phyloP scores from a whole-genome alignment of 1,140 invertebrate species.

The Drosophila repleta region DNA sequence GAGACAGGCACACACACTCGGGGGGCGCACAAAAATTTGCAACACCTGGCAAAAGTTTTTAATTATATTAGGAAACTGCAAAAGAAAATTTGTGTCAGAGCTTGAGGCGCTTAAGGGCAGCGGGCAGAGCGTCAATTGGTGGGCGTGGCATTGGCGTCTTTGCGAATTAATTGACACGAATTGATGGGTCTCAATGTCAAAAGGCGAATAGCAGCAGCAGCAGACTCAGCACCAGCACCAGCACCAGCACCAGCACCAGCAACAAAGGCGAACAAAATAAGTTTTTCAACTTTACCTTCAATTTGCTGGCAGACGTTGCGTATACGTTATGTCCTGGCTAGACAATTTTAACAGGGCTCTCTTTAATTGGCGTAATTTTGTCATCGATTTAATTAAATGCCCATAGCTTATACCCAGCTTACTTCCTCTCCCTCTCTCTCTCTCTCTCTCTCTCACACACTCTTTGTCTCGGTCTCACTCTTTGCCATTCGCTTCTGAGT shows the following conservation, averaged over 20 bases:
- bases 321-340: constrained; percentile 59
- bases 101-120: constrained; percentile 15
- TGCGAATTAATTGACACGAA: constrained; percentile 81
- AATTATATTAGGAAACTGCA: constrained; percentile 75
- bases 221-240: background rate
- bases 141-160: constrained; percentile 60
- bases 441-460: constrained; percentile 7
- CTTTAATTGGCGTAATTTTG: constrained; percentile 82
- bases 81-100: constrained; percentile 66
- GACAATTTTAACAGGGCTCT: constrained; percentile 70
- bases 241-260: constrained; percentile 1
- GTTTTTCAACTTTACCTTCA: constrained; percentile 74
- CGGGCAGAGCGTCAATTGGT: constrained; percentile 8
- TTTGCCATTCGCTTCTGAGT: constrained; percentile 1
- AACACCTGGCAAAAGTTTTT: constrained; percentile 82
- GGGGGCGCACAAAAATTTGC: constrained; percentile 63
- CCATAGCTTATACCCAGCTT: constrained; percentile 55
- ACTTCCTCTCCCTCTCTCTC: background rate
- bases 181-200: constrained; percentile 79
- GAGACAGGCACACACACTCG: background rate
- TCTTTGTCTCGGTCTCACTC: too few relatives aligned
- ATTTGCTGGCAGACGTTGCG: constrained; percentile 66
- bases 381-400: constrained; percentile 81
- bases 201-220: constrained; percentile 30
- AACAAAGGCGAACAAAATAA: constrained; percentile 40